Base-by-base conservation (phyloP, 2,888 invertebrate species). In the Netelia virgata region DNA sequence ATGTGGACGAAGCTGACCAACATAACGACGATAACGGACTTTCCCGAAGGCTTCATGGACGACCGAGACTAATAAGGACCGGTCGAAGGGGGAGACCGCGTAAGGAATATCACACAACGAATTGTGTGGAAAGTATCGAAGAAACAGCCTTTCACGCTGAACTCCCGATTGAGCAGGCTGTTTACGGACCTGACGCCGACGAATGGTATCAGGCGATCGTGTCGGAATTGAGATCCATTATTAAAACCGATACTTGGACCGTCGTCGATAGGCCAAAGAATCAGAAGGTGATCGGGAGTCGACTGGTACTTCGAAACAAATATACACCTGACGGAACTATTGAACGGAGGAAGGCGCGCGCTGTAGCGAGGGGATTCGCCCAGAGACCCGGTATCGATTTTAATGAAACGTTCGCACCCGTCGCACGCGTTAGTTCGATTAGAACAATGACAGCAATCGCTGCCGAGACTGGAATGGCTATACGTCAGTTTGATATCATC, bases 31-130 rank as follows among this genome's bases (percentile, higher is more conserved):
- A 61, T 50, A 61, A 73, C 10, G 57, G 41, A 10, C 5, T 5
- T 5, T 5, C 28, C 28, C 3, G 28, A 28, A 28, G 28, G 28
- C 28, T 28, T 5, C 28, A 3, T 0, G 81, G 74, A 16, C 74
- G 74, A 41, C 68, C 68, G 1, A 66, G 50, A 53, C 69, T 10
- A 68, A 74, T 81, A 57, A 10, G 66, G 3, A 74, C 74, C 11
- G 72, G 74, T 18, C 53, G 36, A 20, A 66, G 59, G 47, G 68
- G 61, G 68, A 74, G 68, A 81, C 81, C 81, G 9, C 59, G 59
- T 1, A 59, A 66, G n/a, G 9, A 59, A 47, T 74, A 74, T 61
- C 81, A 80, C 1, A 53, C 14, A 14, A 16, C n/a, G n/a, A 53
- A 53, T n/a, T n/a, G 5, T 16, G 53, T 16, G 14, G 53, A 53